Conservation (phyloP, 2,113 vertebrate species). For the Lamprologus callipterus region DNA sequence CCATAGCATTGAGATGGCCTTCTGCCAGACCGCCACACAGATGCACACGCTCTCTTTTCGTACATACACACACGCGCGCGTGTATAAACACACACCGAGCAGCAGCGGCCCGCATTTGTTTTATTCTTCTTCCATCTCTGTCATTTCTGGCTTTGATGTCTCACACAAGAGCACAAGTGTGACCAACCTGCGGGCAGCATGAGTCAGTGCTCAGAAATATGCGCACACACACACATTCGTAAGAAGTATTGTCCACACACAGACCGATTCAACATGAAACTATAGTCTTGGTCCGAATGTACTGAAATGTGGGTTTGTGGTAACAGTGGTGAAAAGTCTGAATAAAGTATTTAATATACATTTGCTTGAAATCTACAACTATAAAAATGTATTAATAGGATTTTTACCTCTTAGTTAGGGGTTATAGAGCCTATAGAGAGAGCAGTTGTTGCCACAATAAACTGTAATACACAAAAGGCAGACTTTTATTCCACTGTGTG, state of each 20-base stretch:
- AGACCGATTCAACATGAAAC: conserved; percentile 20
- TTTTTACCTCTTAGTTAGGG: background rate
- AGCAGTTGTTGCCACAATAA: background rate
- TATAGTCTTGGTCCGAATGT: background rate
- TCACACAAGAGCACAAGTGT: conserved; percentile 24
- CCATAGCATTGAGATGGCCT: conserved; percentile 33
- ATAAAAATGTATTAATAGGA: background rate
- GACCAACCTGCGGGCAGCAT: conserved; percentile 34
- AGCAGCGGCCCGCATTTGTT: conserved; percentile 28
- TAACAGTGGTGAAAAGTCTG: background rate
- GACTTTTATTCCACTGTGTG: background rate
- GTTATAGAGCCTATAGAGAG: background rate
- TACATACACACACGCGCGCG: background rate
- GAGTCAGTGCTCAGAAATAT: background rate
- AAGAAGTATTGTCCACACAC: background rate
- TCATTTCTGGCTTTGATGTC: conserved; percentile 49
- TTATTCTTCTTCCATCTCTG: conserved; percentile 32
- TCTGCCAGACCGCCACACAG: conserved; percentile 28
- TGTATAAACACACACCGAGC: background rate
- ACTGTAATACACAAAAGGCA: background rate
- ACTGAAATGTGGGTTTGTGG: conserved; percentile 16
- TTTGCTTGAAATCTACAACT: background rate
- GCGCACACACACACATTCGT: background rate
- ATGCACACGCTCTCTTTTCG: background rate
- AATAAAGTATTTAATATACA: background rate